Percentiles rank a stretch among this genome's conserved stretches.
phyloP scores from a whole-genome alignment of 1,140 invertebrate species.

The Drosophila sechellia region DNA sequence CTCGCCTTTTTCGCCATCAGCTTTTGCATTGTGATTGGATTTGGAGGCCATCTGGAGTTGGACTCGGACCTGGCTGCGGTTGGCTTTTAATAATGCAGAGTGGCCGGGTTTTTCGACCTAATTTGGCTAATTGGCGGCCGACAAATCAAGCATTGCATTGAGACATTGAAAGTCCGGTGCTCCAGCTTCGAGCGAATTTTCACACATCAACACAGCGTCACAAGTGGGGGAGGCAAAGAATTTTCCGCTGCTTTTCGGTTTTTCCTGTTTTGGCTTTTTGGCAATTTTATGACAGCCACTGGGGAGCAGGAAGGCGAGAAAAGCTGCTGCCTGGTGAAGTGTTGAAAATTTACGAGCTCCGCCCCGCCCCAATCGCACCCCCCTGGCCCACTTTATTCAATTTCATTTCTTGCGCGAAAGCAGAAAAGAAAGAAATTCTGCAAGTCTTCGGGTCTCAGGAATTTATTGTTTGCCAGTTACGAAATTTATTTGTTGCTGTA shows the following conservation, averaged over 20 bases:
- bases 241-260: slow-evolving; percentile 30
- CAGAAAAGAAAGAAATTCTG: slow-evolving; percentile 48
- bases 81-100: slow-evolving; percentile 59
- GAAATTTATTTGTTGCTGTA: slow-evolving; percentile 80
- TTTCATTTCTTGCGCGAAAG: slow-evolving; percentile 54
- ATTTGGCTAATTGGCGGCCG: slow-evolving; percentile 69
- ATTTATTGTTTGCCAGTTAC: slow-evolving; percentile 82
- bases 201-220: slow-evolving; percentile 67
- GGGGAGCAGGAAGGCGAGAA: neutral
- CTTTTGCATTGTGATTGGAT: slow-evolving; percentile 39
- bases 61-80: slow-evolving; percentile 16
- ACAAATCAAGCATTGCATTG: slow-evolving; percentile 41
- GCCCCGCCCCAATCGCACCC: slow-evolving; percentile 5
- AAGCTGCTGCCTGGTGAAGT: slow-evolving; percentile 67
- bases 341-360: slow-evolving; percentile 75
- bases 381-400: slow-evolving; percentile 49
- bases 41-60: slow-evolving; percentile 53
- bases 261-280: slow-evolving; percentile 48
- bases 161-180: slow-evolving; percentile 34
- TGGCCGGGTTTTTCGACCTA: slow-evolving; percentile 38
- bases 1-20: slow-evolving; percentile 27
- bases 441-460: slow-evolving; percentile 71
- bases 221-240: slow-evolving; percentile 16
- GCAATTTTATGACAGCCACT: slow-evolving; percentile 68
- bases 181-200: slow-evolving; percentile 48